Conservation (phyloP, 1,140 invertebrate genomes). For the Apis florea region DNA sequence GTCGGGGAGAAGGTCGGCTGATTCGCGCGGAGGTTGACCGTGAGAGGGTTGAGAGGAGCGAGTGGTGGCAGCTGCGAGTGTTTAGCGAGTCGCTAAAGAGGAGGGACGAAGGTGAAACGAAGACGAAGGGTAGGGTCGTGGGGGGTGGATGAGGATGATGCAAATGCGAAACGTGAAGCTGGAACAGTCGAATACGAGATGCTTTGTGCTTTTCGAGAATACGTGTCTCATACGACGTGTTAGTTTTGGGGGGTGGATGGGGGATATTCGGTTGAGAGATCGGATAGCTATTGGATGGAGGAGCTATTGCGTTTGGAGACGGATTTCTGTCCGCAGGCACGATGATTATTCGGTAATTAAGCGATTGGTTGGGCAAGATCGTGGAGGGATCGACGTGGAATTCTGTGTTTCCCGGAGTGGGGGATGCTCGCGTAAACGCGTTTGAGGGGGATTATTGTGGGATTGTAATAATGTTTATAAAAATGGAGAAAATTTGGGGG, state of each 20-base stretch:
- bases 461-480: too few species aligned
- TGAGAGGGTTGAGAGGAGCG: neutral
- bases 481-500: too few species aligned
- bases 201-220: neutral
- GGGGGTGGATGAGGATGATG: neutral
- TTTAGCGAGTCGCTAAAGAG: neutral
- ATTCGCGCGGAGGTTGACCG: conserved; percentile 30
- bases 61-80: too few species aligned
- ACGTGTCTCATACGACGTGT: neutral
- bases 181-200: neutral
- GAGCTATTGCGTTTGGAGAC: neutral
- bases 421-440: neutral
- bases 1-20: neutral
- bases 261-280: neutral
- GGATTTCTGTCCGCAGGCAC: neutral
- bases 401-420: neutral
- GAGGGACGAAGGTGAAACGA: neutral
- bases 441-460: neutral
- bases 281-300: neutral
- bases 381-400: neutral
- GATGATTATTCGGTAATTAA: conserved; percentile 24
- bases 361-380: conserved; percentile 1
- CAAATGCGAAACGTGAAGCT: neutral
- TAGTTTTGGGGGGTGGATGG: neutral
- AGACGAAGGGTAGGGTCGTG: neutral